phyloP scores from a whole-genome alignment of 2,797 vertebrate genomes.

The Jordanella pulchra region DNA sequence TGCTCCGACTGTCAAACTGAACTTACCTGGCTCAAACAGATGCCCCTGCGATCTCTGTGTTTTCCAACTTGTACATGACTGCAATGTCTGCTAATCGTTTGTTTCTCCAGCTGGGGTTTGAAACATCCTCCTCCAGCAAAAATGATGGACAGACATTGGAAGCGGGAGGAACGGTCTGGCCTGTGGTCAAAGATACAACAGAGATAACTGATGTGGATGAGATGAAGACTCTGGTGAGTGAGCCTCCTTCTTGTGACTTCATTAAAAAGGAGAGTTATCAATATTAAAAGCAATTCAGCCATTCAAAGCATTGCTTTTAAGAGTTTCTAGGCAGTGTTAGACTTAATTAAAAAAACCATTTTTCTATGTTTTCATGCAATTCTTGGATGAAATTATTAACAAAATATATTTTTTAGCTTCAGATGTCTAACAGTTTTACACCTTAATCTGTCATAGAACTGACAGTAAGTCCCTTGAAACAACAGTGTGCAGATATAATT shows the following conservation, averaged over 20 bases:
- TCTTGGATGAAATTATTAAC: neutral
- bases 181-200: conserved; percentile 44
- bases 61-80: neutral
- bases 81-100: conserved; percentile 23
- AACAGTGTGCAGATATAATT: neutral
- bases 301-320: neutral
- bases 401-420: neutral
- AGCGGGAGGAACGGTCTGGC: conserved; percentile 39
- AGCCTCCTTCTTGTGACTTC: neutral
- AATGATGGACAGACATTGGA: conserved; percentile 48
- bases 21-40: conserved; percentile 4
- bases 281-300: neutral
- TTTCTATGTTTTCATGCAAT: neutral
- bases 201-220: conserved; percentile 53
- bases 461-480: too few species aligned
- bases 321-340: neutral
- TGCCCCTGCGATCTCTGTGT: neutral
- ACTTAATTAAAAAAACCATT: too few species aligned
- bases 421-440: too few species aligned
- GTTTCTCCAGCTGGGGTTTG: conserved; percentile 52
- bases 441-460: too few species aligned
- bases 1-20: conserved; percentile 32
- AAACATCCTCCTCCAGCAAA: conserved; percentile 20
- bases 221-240: conserved; percentile 66
- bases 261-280: neutral